Percentiles rank a stretch among this genome's conserved stretches.
Evolutionary conservation across 2,888 invertebrate species (phyloP).

Genomic region (Sabatieria punctata): DNA sequence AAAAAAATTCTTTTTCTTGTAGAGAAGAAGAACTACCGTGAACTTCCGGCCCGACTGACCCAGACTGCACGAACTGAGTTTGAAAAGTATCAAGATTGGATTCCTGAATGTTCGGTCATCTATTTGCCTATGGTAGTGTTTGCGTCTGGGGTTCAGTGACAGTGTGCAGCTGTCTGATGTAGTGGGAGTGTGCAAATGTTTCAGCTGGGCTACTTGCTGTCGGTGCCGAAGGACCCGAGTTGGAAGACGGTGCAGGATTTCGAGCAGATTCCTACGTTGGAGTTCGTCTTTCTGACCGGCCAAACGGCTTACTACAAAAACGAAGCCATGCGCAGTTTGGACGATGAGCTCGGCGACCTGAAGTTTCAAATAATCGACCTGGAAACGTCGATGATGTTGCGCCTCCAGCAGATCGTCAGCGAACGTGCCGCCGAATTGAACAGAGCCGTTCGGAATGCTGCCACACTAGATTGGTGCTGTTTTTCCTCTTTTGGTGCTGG

Average conservation of each 20-base stretch:
- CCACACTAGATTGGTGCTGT: constrained; percentile 51
- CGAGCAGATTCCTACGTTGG: constrained; percentile 33
- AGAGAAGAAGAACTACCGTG: constrained; percentile 53
- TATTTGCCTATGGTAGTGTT: constrained; percentile 42
- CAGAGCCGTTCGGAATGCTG: constrained; percentile 44
- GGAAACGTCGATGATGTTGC: constrained; percentile 57
- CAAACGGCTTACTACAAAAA: constrained; percentile 54
- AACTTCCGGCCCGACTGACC: constrained; percentile 53
- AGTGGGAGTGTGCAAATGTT: constrained; percentile 43
- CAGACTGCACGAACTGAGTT: constrained; percentile 53
- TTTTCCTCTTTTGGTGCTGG: constrained; percentile 6
- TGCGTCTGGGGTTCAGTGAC: background rate
- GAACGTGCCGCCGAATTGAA: constrained; percentile 44
- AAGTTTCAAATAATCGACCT: constrained; percentile 52
- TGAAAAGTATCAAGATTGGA: constrained; percentile 42
- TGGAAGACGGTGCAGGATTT: background rate
- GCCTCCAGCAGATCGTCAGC: constrained; percentile 46
- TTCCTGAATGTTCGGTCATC: constrained; percentile 33
- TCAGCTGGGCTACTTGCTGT: constrained; percentile 36
- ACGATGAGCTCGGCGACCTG: constrained; percentile 57
- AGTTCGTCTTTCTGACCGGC: constrained; percentile 52
- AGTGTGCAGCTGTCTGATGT: background rate
- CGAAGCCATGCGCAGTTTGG: constrained; percentile 49
- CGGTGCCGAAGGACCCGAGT: background rate
- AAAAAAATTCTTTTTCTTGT: constrained; percentile 11